Percentiles rank a stretch among this genome's conserved stretches.
Conservation (phyloP, 1,140 invertebrate genomes). For the Bicyclus anynana region DNA sequence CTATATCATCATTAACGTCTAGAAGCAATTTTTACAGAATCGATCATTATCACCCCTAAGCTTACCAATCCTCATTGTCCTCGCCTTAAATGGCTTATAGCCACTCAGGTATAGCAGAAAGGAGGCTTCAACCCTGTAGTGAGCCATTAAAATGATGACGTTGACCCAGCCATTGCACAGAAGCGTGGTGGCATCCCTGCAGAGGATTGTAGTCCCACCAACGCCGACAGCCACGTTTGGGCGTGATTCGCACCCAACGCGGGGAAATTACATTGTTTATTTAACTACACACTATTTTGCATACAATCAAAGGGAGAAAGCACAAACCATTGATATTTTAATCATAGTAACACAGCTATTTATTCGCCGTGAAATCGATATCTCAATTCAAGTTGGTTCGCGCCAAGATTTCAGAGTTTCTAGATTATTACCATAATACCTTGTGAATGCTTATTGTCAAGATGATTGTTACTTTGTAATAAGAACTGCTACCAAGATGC, state of each 20-base stretch:
- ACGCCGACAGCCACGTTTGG: conserved; percentile 36
- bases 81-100: no score
- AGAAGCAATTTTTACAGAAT: no score
- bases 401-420: conserved; percentile 23
- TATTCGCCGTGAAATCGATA: conserved; percentile 60
- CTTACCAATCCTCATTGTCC: no score
- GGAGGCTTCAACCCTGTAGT: no score
- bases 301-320: conserved; percentile 67
- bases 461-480: conserved; percentile 20
- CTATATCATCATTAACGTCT: no score
- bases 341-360: conserved; percentile 48
- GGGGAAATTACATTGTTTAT: conserved; percentile 56
- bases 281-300: conserved; percentile 59
- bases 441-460: conserved; percentile 28
- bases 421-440: conserved; percentile 26
- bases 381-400: conserved; percentile 41
- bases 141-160: no score
- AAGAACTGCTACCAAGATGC: no score
- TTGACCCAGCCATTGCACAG: no score
- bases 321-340: conserved; percentile 62
- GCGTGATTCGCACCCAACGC: conserved; percentile 38
- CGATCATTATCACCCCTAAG: no score
- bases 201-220: conserved; percentile 20
- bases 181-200: conserved; percentile 1
- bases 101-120: no score